These are phyloP conservation scores for Chelidonichthys spinosus DNA, from an alignment of 2,797 vertebrate genomes.

Conservation along the genomic window DNA sequence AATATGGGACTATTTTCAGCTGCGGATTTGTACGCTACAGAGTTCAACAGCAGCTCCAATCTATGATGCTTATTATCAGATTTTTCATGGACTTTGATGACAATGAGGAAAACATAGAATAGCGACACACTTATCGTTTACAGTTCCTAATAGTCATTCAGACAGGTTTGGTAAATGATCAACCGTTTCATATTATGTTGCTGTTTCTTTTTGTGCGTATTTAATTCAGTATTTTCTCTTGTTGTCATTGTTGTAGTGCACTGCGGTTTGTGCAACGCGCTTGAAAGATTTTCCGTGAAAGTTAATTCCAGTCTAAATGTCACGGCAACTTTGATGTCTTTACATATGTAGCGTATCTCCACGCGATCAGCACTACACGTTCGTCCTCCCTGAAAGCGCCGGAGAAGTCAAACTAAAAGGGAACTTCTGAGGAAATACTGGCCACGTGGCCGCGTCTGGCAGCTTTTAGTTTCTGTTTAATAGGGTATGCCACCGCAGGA, in stretches of 20 bases:
- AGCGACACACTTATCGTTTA: no score
- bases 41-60: neutral
- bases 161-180: neutral
- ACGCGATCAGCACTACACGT: neutral
- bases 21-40: neutral
- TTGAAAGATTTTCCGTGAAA: neutral
- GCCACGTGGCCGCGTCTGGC: neutral
- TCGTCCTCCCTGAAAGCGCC: no score
- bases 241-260: no score
- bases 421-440: conserved; percentile 56
- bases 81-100: neutral
- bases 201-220: neutral
- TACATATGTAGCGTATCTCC: neutral
- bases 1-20: neutral
- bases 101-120: no score
- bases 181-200: neutral
- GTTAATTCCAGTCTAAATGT: neutral
- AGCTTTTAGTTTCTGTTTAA: conserved; percentile 54
- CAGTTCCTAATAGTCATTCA: neutral
- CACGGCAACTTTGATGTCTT: neutral
- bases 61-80: no score
- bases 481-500: neutral
- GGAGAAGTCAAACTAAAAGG: conserved; percentile 18
- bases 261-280: neutral
- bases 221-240: neutral